phyloP scores from a whole-genome alignment of 2,113 vertebrate species.

The Rafetus swinhoei region DNA sequence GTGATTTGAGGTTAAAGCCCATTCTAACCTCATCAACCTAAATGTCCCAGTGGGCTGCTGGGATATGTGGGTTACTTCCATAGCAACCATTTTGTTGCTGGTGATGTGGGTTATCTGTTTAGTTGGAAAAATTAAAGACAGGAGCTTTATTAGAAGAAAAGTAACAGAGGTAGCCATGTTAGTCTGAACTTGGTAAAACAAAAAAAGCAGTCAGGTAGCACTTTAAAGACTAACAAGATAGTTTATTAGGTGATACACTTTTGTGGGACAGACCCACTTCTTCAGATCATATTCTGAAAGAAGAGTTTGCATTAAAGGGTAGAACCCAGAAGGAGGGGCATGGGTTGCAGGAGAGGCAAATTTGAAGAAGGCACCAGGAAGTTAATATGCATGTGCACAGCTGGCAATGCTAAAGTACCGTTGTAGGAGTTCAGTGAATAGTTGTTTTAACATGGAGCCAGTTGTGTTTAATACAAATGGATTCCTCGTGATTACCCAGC shows the following conservation, averaged over 20 bases:
- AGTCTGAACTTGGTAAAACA: no score
- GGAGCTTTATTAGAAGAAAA: neutral
- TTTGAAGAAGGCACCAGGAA: neutral
- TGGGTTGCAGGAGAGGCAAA: neutral
- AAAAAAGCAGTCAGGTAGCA: no score
- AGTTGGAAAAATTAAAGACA: slow-evolving; percentile 3
- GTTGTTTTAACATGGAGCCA: neutral
- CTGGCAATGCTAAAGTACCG: neutral
- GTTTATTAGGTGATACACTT: no score
- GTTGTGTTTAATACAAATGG: neutral
- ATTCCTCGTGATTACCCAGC: neutral
- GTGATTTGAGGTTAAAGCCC: neutral
- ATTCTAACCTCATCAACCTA: slow-evolving; percentile 25
- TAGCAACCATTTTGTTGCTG: neutral
- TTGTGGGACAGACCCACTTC: no score
- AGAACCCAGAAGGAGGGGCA: neutral
- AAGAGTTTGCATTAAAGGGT: neutral
- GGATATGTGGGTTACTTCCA: neutral
- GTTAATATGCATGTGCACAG: neutral
- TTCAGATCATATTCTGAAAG: no score
- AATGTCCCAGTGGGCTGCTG: neutral
- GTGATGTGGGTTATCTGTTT: neutral
- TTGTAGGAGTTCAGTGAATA: neutral
- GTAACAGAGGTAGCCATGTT: no score
- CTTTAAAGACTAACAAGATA: no score